A percentile compares a stretch with the other conserved stretches of the same genome.
phyloP scores from a whole-genome alignment of 2,888 invertebrate genomes.

The Ectemnius lituratus region DNA sequence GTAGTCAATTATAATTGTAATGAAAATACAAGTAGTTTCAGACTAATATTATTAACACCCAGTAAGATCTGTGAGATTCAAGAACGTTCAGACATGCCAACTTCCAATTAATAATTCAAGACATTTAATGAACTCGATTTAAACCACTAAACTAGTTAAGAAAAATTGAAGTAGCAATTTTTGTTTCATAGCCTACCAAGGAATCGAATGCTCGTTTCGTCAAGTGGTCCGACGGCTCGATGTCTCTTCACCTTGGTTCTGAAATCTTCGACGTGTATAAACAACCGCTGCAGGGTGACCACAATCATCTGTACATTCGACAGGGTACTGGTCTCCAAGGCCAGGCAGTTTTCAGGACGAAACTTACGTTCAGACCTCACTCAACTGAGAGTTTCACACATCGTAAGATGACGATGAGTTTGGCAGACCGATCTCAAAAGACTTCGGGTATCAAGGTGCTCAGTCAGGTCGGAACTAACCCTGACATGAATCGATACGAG shows the following conservation, averaged over 20 bases:
- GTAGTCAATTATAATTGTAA: too few species aligned
- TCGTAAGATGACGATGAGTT: conserved; percentile 98
- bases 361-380: conserved; percentile 97
- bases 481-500: conserved; percentile 93
- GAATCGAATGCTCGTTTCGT: conserved; percentile 98
- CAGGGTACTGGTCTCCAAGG: conserved; percentile 99
- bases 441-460: conserved; percentile 97
- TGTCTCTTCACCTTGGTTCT: conserved; percentile 96
- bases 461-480: conserved; percentile 95
- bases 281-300: conserved; percentile 95
- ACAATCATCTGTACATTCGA: conserved; percentile 97
- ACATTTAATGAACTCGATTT: too few species aligned
- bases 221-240: conserved; percentile 98
- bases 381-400: conserved; percentile 99
- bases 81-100: too few species aligned
- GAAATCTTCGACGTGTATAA: conserved; percentile 99
- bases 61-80: too few species aligned
- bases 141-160: too few species aligned
- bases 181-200: conserved; percentile 73
- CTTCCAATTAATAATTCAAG: too few species aligned
- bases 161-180: too few species aligned
- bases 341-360: conserved; percentile 97
- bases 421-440: conserved; percentile 96
- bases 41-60: too few species aligned
- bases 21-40: too few species aligned